phyloP scores from a whole-genome alignment of 2,113 vertebrate genomes.

The Nanorana parkeri region DNA sequence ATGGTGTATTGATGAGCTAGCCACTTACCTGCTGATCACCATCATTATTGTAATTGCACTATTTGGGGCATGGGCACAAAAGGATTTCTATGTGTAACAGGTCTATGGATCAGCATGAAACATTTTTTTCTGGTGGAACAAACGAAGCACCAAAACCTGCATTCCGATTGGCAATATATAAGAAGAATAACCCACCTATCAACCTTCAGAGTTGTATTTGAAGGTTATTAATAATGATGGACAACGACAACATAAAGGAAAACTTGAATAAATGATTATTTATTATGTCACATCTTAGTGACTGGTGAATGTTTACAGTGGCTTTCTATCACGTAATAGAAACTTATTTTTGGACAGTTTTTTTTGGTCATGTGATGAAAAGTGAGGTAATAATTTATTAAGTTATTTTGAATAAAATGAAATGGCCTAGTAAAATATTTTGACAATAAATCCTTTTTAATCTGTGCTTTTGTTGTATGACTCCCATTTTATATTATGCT shows the following conservation, averaged over 20 bases:
- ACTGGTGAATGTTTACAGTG: conserved; percentile 2
- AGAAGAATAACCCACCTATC: background rate
- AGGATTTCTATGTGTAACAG: conserved; percentile 56
- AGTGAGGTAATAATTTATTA: background rate
- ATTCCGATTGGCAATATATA: background rate
- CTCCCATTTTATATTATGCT: no score
- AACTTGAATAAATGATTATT: background rate
- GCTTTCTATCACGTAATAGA: background rate
- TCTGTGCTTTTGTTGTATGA: no score
- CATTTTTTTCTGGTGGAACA: background rate
- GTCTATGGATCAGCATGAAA: background rate
- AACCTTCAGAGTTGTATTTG: conserved; percentile 51
- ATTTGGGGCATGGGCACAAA: conserved; percentile 69
- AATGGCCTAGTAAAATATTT: no score
- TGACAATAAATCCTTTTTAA: no score
- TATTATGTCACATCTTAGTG: background rate
- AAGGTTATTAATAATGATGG: conserved; percentile 5
- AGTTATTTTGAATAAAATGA: background rate
- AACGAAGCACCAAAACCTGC: background rate
- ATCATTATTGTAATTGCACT: conserved; percentile 68
- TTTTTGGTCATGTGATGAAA: background rate
- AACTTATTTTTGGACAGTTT: background rate
- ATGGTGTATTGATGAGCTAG: conserved; percentile 60
- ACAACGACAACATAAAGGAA: background rate
- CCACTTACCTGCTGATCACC: conserved; percentile 65